A percentile compares a stretch with the other conserved stretches of the same genome.
Evolutionary conservation across 2,797 vertebrate species (phyloP).

Genomic region (Heliangelus exortis): DNA sequence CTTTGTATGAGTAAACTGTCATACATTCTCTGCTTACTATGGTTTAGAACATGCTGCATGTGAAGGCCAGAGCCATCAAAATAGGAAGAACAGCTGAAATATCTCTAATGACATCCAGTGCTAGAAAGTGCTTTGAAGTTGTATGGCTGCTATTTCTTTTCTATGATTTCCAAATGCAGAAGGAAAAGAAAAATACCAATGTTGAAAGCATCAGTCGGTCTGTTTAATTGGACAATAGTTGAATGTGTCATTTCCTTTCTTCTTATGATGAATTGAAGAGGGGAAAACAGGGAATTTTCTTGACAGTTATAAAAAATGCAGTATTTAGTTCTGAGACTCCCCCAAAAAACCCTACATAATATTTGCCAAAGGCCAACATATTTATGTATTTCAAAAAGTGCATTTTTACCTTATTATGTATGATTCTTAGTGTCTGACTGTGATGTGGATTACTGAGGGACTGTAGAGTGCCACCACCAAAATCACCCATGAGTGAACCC

Average conservation of each 20-base stretch:
- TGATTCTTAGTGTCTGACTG: background rate
- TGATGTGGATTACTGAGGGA: background rate
- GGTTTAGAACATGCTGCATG: background rate
- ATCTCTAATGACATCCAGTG: constrained; percentile 22
- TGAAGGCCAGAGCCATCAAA: constrained; percentile 16
- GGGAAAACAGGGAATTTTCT: constrained; percentile 61
- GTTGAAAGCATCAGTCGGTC: constrained; percentile 59
- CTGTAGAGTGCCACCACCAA: background rate
- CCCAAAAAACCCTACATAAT: background rate
- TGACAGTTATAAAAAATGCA: constrained; percentile 38
- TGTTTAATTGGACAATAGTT: constrained; percentile 55
- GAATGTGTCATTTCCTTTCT: constrained; percentile 41
- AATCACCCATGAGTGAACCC: background rate
- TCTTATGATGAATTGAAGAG: constrained; percentile 62
- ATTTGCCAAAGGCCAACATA: constrained; percentile 13
- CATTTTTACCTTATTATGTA: background rate
- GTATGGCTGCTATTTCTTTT: constrained; percentile 60
- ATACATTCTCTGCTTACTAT: background rate
- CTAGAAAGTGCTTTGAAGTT: constrained; percentile 72
- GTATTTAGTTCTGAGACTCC: constrained; percentile 48
- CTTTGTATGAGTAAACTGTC: background rate
- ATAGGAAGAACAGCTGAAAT: constrained; percentile 54
- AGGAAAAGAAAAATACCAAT: background rate
- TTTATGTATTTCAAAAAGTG: constrained; percentile 32
- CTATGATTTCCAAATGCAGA: constrained; percentile 66